Evolutionary conservation across 1,140 invertebrate species (phyloP), one percentile per base, ranked within the genome.

Genomic region (Calycopis cecrops): DNA sequence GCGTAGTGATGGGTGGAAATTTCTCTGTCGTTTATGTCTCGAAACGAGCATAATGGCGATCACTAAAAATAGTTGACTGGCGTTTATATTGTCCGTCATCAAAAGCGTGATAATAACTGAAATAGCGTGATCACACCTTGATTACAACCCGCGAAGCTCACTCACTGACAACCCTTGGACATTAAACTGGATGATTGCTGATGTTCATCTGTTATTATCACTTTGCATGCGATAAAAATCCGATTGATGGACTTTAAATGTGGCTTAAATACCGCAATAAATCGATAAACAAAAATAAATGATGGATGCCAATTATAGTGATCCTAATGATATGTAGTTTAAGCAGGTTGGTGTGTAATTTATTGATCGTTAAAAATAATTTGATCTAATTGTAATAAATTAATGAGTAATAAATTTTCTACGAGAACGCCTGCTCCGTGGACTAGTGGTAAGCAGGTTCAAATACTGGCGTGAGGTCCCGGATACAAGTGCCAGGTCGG

Each of bases 321-420:
- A 28, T 28, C 2, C 21, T 28, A 28, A 28, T 28, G 21, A 16
- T 44, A 44, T 16, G 16, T 14, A 7, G 16, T 8, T 40, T 12
- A 3, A n/a, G 8, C 8, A 7, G 12, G 12, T 14, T 40, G 14
- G 6, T 14, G n/a, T 12, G 14, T 44, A 44, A 44, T 17, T 44
- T 44, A 16, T 44, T 16, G 40, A 44, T 17, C 0, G 17, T 16
- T 44, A 44, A 44, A 44, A 44, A 40, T 40, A 38, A 38, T 28
- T 28, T 28, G 21, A n/a, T n/a, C n/a, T n/a, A n/a, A n/a, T n/a
- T n/a, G n/a, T n/a, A n/a, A n/a, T n/a, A n/a, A n/a, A n/a, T n/a
- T n/a, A n/a, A n/a, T n/a, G n/a, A n/a, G n/a, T n/a, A n/a, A n/a
- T n/a, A n/a, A n/a, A n/a, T n/a, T n/a, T n/a, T n/a, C n/a, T n/a